These are phyloP conservation scores for Leuciscus idus DNA, from an alignment of 2,113 vertebrate species.

Conservation along the genomic window DNA sequence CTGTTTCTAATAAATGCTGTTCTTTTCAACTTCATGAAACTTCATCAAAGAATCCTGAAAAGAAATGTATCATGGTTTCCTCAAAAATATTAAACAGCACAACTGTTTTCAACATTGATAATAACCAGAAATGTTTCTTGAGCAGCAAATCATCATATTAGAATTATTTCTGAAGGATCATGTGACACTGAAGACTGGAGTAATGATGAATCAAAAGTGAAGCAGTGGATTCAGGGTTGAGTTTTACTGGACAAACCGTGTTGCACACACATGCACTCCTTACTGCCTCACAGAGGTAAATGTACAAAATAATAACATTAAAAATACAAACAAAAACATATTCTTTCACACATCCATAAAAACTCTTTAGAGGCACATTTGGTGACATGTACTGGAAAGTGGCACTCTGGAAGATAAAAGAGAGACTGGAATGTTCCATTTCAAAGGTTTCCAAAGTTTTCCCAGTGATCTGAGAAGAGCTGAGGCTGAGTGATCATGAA, in stretches of 20 bases:
- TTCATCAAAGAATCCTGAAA: no score
- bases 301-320: neutral
- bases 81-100: no score
- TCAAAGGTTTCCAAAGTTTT: neutral
- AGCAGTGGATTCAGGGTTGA: neutral
- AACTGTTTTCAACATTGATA: no score
- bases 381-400: neutral
- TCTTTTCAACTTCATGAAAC: no score
- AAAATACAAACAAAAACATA: neutral
- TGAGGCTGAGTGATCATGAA: neutral
- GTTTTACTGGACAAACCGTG: slow-evolving; percentile 22
- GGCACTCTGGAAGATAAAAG: slow-evolving; percentile 9
- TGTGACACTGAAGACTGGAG: no score
- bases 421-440: neutral
- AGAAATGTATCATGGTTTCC: no score
- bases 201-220: neutral
- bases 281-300: slow-evolving; percentile 40
- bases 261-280: neutral
- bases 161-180: no score
- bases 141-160: no score
- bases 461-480: neutral
- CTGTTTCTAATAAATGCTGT: no score
- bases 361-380: slow-evolving; percentile 26
- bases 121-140: no score
- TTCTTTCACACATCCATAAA: slow-evolving; percentile 5